Evolutionary conservation across 2,113 vertebrate genomes (phyloP).

Genomic region (Mastomys coucha): DNA sequence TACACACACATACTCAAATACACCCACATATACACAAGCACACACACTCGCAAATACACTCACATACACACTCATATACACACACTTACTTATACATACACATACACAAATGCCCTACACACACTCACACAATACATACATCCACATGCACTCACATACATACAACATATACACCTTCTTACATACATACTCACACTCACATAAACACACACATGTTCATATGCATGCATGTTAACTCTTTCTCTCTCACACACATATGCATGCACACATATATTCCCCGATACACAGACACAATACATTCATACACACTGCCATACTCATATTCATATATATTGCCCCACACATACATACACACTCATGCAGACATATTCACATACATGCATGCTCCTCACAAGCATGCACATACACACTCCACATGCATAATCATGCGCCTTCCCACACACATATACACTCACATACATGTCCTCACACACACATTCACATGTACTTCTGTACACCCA

Average conservation of each 20-base stretch:
- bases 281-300: not conserved
- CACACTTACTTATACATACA: not conserved
- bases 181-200: not conserved
- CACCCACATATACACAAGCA: not conserved
- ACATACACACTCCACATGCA: not conserved
- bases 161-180: not conserved
- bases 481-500: not conserved
- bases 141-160: too few relatives aligned
- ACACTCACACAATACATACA: too few relatives aligned
- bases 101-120: not conserved
- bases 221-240: not conserved
- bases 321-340: not conserved
- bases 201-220: too few relatives aligned
- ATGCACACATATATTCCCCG: not conserved
- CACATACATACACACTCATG: not conserved
- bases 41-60: not conserved
- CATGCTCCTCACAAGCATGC: not conserved
- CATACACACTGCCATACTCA: not conserved
- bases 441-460: not conserved
- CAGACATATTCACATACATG: not conserved
- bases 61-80: not conserved
- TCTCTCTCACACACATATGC: not conserved
- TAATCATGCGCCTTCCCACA: too few relatives aligned
- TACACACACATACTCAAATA: not conserved
- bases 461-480: not conserved